A percentile compares a stretch with the other conserved stretches of the same genome.
Evolutionary conservation across 2,888 invertebrate species (phyloP).

Genomic region (Phyllotreta striolata): DNA sequence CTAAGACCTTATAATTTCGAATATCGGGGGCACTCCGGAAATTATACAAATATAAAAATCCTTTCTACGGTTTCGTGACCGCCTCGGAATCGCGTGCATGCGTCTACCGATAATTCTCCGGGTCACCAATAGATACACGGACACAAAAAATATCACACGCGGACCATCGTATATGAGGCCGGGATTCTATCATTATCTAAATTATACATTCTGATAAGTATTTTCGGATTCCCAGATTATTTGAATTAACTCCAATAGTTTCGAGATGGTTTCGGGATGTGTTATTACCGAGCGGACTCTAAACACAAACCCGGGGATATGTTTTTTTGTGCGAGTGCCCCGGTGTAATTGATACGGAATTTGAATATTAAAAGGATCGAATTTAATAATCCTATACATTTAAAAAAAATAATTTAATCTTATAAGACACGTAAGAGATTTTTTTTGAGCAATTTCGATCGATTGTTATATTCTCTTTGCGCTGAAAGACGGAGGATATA

Average conservation of each 20-base stretch:
- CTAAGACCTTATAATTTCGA: constrained; percentile 41
- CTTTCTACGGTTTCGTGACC: constrained; percentile 52
- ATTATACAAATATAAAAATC: constrained; percentile 53
- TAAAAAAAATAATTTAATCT: too few species aligned
- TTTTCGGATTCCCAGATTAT: constrained; percentile 52
- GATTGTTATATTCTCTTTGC: too few species aligned
- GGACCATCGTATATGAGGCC: constrained; percentile 44
- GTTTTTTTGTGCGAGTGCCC: constrained; percentile 32
- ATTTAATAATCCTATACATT: neutral
- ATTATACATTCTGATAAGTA: constrained; percentile 55
- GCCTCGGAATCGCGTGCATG: constrained; percentile 55
- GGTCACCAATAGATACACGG: constrained; percentile 54
- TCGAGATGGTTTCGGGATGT: constrained; percentile 40
- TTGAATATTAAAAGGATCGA: constrained; percentile 30
- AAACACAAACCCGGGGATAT: constrained; percentile 31
- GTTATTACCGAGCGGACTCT: constrained; percentile 37
- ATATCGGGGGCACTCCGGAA: constrained; percentile 42
- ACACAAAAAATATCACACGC: constrained; percentile 50
- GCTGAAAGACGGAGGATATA: too few species aligned
- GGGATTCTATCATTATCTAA: constrained; percentile 54
- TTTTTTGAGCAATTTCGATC: too few species aligned
- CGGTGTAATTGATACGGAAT: constrained; percentile 25
- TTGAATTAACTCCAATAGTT: constrained; percentile 53
- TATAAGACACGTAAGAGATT: too few species aligned
- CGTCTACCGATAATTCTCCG: constrained; percentile 51